Conservation (phyloP, 2,113 vertebrate species). For the Lynx canadensis region DNA sequence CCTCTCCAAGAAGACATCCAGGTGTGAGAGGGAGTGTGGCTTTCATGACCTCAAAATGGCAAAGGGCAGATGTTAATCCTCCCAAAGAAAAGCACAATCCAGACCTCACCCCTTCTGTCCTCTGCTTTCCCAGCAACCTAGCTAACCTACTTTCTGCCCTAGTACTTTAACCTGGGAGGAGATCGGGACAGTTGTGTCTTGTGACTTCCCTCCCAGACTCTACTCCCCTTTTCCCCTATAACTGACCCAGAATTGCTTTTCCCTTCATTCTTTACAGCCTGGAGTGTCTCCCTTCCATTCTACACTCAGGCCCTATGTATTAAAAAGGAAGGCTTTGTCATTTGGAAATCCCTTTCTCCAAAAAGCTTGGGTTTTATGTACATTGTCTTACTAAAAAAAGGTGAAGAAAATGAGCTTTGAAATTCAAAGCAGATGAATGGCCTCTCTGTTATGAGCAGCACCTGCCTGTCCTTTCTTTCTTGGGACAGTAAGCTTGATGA, state of each 20-base stretch:
- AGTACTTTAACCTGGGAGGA: background rate
- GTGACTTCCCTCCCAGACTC: background rate
- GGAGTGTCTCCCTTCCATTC: background rate
- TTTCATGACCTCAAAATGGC: background rate
- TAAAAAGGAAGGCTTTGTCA: slow-evolving; percentile 56
- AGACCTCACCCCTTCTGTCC: background rate
- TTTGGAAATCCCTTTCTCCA: slow-evolving; percentile 51
- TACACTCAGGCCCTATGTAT: background rate
- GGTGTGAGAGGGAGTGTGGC: background rate
- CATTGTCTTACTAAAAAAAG: slow-evolving; percentile 39
- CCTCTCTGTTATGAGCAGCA: background rate
- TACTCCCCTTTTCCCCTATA: background rate
- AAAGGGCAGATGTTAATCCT: slow-evolving; percentile 30
- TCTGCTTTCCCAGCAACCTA: slow-evolving; percentile 15
- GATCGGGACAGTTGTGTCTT: background rate
- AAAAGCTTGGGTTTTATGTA: slow-evolving; percentile 41
- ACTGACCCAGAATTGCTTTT: background rate
- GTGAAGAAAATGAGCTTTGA: slow-evolving; percentile 66
- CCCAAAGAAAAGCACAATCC: slow-evolving; percentile 13
- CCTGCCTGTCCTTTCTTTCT: slow-evolving; percentile 52
- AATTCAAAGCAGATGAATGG: slow-evolving; percentile 53
- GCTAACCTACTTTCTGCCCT: background rate
- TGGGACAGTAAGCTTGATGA: slow-evolving; percentile 48
- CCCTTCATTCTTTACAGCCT: background rate
- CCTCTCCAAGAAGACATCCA: background rate